Base-by-base conservation (phyloP, 2,888 invertebrate genomes). In the Gandaritis pyraliata region DNA sequence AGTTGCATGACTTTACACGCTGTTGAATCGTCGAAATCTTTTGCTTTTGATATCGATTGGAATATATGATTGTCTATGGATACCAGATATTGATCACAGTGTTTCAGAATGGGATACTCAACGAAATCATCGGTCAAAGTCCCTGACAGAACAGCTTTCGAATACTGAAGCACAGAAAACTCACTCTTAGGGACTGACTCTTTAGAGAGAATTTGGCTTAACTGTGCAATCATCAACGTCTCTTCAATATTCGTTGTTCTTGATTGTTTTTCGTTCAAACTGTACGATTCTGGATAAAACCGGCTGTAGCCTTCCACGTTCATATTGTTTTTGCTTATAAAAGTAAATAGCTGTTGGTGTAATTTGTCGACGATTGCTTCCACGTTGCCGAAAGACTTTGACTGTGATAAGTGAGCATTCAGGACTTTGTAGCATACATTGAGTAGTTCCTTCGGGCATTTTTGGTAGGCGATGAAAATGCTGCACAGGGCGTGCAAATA, bases 51-150 rank as follows among this genome's bases (percentile, higher is more conserved):
- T 3, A 94, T 80, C 11, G 89, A 67, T 0, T 68, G 70, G 10
- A 81, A 69, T 30, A 95, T 81, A 65, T 88, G 88, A 1, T 78
- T 74, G 55, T 94, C 93, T 45, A 93, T 86, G 36, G 82, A 75
- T 7, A 87, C 73, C 1, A 94, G 71, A 62, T 95, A 87, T n/a
- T 76, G 72, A 0, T 87, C 80, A 72, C 94, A 94, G 62, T 93
- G 75, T 52, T 90, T 91, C 16, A 95, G 79, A 30, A 95, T 84
- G 0, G 94, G 92, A 75, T 93, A 87, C 72, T 94, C 88, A 65
- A 89, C 79, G 75, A 93, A 86, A 76, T 93, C 87, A 71, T 93
- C 86, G 29, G 86, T 82, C 68, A 92, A 73, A 72, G 83, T 80
- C 56, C 93, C 92, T 43, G 72, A 79, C 61, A 79, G 68, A 0